Evolutionary conservation across 2,888 invertebrate species (phyloP).

Genomic region (Ectemnius continuus): DNA sequence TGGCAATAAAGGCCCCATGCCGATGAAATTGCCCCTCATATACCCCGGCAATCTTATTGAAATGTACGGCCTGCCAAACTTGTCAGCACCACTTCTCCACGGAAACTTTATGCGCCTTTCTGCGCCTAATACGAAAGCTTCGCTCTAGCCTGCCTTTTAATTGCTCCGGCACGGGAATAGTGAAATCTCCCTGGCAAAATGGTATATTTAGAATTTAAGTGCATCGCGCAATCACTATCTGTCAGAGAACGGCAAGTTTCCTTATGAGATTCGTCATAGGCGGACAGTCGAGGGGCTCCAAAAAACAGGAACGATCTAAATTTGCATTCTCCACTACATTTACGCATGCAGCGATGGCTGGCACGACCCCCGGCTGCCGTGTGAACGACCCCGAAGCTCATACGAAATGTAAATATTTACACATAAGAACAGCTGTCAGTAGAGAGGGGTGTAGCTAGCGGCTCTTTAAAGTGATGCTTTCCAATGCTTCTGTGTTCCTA

Average conservation of each 20-base stretch:
- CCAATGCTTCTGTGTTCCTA: constrained; percentile 13
- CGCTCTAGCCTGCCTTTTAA: too few species aligned
- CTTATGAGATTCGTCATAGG: background rate
- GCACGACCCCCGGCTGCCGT: constrained; percentile 20
- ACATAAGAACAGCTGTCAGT: constrained; percentile 45
- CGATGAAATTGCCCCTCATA: constrained; percentile 9
- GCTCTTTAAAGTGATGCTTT: constrained; percentile 36
- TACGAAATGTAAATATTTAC: constrained; percentile 50
- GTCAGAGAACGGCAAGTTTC: too few species aligned
- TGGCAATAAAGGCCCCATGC: constrained; percentile 28
- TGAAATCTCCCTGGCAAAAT: too few species aligned
- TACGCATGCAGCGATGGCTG: background rate
- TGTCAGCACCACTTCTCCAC: background rate
- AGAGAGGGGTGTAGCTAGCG: constrained; percentile 27
- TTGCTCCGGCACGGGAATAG: too few species aligned
- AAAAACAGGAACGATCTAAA: constrained; percentile 28
- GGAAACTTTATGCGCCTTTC: background rate
- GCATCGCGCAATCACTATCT: too few species aligned
- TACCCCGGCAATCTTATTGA: background rate
- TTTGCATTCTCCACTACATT: constrained; percentile 24
- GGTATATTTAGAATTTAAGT: too few species aligned
- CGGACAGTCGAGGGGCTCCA: background rate
- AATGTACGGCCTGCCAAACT: background rate
- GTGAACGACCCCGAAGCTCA: constrained; percentile 42
- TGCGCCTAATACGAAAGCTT: too few species aligned